These are phyloP conservation scores for Physella acuta DNA, from an alignment of 1,140 invertebrate species.

Conservation along the genomic window DNA sequence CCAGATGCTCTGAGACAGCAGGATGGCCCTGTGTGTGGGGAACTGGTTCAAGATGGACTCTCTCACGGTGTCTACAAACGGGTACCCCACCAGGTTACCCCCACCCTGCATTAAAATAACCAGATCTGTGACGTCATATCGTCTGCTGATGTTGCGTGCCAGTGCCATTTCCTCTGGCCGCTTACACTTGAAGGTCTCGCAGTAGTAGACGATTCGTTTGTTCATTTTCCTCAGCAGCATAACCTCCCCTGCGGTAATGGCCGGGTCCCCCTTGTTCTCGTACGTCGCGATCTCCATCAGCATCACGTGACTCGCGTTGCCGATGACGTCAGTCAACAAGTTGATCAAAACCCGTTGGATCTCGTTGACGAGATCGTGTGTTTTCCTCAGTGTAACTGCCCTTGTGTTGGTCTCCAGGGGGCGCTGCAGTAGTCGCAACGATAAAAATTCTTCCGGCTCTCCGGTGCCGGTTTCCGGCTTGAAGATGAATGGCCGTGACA, in stretches of 20 bases:
- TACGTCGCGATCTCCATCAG: no score
- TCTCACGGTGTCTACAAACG: conserved; percentile 1
- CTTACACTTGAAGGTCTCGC: conserved; percentile 9
- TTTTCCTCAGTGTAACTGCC: neutral
- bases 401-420: neutral
- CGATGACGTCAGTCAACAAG: conserved; percentile 20
- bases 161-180: neutral
- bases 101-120: no score
- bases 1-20: conserved; percentile 34
- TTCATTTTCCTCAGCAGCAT: no score
- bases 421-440: neutral
- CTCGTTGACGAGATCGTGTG: conserved; percentile 23
- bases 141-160: neutral
- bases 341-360: conserved; percentile 27
- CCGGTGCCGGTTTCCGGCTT: no score
- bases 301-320: conserved; percentile 2
- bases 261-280: no score
- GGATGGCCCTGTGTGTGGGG: conserved; percentile 17
- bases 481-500: no score
- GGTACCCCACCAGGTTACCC: no score
- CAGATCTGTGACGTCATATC: conserved; percentile 13
- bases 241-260: no score
- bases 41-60: conserved; percentile 21
- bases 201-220: conserved; percentile 28
- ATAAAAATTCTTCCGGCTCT: conserved; percentile 14